These are phyloP conservation scores for Hemibagrus guttatus DNA, from an alignment of 2,797 vertebrate genomes.

Conservation along the genomic window DNA sequence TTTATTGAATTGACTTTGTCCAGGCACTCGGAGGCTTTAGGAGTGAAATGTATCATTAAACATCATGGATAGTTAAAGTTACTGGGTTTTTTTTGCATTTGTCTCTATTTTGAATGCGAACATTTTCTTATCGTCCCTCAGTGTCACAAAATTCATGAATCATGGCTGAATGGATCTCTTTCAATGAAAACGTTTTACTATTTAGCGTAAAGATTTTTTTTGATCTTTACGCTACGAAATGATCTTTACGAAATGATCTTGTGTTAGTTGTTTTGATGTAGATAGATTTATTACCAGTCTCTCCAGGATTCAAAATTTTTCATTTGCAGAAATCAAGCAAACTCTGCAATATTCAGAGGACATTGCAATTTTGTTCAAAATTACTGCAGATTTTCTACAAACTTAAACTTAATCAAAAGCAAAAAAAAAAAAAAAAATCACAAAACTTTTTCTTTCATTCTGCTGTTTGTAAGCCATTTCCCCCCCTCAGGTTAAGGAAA, in stretches of 20 bases:
- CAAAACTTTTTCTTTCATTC: not conserved
- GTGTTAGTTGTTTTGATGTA: not conserved
- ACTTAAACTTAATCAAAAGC: too few relatives aligned
- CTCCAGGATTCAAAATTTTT: too few relatives aligned
- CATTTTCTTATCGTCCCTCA: not conserved
- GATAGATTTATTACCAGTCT: too few relatives aligned
- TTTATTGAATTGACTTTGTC: not conserved
- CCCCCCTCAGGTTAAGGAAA: too few relatives aligned
- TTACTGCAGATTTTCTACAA: too few relatives aligned
- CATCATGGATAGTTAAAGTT: too few relatives aligned
- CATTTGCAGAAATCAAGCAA: too few relatives aligned
- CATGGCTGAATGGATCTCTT: not conserved
- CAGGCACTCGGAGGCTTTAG: not conserved
- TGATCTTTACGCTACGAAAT: too few relatives aligned
- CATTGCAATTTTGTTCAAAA: too few relatives aligned
- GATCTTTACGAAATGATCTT: too few relatives aligned
- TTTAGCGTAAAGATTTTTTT: not conserved
- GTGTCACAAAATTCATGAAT: not conserved
- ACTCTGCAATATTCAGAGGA: too few relatives aligned
- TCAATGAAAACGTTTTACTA: not conserved
- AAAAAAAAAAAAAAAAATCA: too few relatives aligned
- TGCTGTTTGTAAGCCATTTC: not conserved
- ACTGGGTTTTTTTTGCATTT: not conserved
- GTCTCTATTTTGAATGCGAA: not conserved
- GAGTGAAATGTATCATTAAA: not conserved